Base-by-base conservation (phyloP, 2,888 invertebrate species). In the Carcina quercana region DNA sequence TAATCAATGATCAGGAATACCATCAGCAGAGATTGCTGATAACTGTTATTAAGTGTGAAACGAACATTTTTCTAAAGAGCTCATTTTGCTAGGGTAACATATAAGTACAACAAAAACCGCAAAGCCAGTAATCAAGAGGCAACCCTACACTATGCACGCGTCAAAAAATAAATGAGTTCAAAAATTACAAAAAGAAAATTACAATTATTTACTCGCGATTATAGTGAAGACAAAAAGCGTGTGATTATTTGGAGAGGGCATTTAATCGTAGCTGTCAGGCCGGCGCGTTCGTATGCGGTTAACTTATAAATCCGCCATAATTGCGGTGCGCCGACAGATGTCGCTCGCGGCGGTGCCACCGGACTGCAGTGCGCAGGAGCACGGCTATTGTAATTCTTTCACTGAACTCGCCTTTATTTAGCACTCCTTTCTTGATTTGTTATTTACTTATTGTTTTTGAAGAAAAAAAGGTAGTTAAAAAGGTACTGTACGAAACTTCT, bases 61-160 rank as follows among this genome's bases (percentile, higher is more conserved):
- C 55, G n/a, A n/a, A n/a, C n/a, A n/a, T n/a, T n/a, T n/a, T n/a
- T n/a, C n/a, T n/a, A n/a, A n/a, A n/a, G n/a, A n/a, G n/a, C n/a
- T n/a, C n/a, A n/a, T n/a, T n/a, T n/a, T n/a, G n/a, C n/a, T n/a
- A 36, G 35, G 39, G 76, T 69, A 75, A 80, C 56, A 40, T 73
- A 79, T 73, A 79, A 59, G 70, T 72, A 79, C 65, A 80, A 82
- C 78, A 82, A 61, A 67, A 64, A 63, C 58, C 46, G 29, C 46
- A 42, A 40, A 60, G 63, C 63, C 61, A 21, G 40, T 59, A 40
- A 68, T 72, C 59, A 25, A 12, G n/a, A 13, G 8, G 59, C 55
- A 66, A 66, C 63, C 50, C 57, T 48, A 61, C 46, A 47, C 59
- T 38, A 31, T 40, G 43, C 68, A 59, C 62, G 68, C 54, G 68